Evolutionary conservation across 2,113 vertebrate species (phyloP).

Genomic region (Centropus unirufus): DNA sequence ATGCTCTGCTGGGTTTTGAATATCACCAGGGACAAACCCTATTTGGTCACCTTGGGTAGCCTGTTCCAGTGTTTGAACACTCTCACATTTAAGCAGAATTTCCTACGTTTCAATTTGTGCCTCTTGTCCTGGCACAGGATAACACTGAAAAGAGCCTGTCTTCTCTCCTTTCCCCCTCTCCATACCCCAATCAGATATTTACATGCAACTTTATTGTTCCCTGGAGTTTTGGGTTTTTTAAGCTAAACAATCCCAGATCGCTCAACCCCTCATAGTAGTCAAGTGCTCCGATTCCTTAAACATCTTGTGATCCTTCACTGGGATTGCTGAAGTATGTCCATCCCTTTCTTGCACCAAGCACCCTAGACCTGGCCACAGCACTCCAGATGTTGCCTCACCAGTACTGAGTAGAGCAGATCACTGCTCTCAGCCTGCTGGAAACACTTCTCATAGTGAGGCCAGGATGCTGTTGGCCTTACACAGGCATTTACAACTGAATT

Average conservation of each 20-base stretch:
- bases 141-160: not conserved
- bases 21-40: not conserved
- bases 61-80: not conserved
- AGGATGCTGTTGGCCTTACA: not conserved
- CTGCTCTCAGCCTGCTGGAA: accelerated
- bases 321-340: not conserved
- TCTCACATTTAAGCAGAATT: not conserved
- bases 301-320: not conserved
- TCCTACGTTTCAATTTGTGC: not conserved
- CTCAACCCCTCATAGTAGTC: not conserved
- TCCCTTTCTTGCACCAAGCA: not conserved
- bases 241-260: not conserved
- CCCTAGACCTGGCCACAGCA: not conserved
- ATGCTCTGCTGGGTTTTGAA: not conserved
- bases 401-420: not conserved
- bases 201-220: not conserved
- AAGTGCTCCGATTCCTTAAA: not conserved
- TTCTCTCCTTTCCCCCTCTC: not conserved
- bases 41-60: not conserved
- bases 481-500: not conserved
- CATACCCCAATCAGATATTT: not conserved
- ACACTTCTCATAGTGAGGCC: not conserved
- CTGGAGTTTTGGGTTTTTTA: not conserved
- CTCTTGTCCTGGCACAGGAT: not conserved
- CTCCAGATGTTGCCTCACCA: not conserved